Percentiles rank a stretch among this genome's conserved stretches.
Conservation (phyloP, 2,888 invertebrate genomes). For the Apodemia mormo region DNA sequence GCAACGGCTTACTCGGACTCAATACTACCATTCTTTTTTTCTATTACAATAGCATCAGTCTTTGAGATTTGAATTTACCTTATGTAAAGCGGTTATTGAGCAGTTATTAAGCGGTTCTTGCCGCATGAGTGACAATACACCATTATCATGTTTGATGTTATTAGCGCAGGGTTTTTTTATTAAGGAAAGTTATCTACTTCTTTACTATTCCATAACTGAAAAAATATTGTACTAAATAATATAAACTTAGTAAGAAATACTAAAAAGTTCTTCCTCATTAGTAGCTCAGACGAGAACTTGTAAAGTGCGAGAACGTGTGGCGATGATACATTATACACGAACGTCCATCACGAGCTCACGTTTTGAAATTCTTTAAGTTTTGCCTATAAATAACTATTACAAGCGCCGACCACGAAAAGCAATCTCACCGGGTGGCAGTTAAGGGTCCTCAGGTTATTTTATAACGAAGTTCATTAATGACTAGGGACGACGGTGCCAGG, state of each 20-base stretch:
- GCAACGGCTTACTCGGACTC: no score
- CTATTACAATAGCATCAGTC: no score
- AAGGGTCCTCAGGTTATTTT: conserved; percentile 72
- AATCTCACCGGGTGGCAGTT: conserved; percentile 74
- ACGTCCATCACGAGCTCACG: conserved; percentile 22
- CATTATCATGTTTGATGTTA: no score
- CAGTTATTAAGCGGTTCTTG: no score
- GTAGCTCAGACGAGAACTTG: conserved; percentile 2
- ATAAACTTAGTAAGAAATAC: neutral
- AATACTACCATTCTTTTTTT: no score
- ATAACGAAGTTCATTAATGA: conserved; percentile 75
- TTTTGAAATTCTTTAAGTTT: conserved; percentile 57
- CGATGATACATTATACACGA: conserved; percentile 5
- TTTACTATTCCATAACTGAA: no score
- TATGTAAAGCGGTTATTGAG: no score
- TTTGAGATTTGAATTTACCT: no score
- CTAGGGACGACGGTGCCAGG: conserved; percentile 42
- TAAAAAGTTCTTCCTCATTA: conserved; percentile 11
- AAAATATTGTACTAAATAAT: neutral
- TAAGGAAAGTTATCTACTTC: no score
- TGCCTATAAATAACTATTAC: conserved; percentile 74
- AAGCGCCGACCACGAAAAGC: conserved; percentile 75
- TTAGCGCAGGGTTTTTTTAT: no score
- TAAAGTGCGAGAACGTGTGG: conserved; percentile 11
- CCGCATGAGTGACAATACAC: no score